Percentiles rank a stretch among this genome's conserved stretches.
phyloP scores from a whole-genome alignment of 2,888 invertebrate genomes.

The Carpatolechia fugitivella region DNA sequence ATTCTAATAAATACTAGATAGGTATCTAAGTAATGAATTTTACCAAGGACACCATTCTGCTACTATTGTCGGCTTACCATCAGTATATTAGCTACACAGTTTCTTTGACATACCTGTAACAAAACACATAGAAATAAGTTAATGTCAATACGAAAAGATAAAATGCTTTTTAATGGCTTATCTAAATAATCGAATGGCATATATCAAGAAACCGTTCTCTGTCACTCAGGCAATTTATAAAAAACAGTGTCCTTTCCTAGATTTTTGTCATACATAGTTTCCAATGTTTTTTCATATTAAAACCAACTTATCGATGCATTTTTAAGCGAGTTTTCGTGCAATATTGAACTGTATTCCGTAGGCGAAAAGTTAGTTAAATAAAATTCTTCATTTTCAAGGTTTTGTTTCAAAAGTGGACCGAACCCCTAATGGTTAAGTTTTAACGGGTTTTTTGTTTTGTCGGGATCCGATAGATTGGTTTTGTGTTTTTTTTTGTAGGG shows the following conservation, averaged over 20 bases:
- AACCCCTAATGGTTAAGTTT: constrained; percentile 31
- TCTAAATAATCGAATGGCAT: neutral
- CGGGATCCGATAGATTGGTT: constrained; percentile 20
- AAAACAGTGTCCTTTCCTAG: constrained; percentile 1
- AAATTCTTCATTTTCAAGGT: neutral
- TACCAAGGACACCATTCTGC: no score
- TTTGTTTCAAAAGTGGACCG: constrained; percentile 27
- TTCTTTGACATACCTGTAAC: neutral
- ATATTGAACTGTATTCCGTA: neutral
- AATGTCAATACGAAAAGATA: neutral
- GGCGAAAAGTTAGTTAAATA: neutral
- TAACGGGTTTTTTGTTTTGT: constrained; percentile 27
- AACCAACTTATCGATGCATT: neutral
- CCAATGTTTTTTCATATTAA: neutral
- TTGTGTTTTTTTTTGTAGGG: neutral
- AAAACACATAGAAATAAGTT: neutral
- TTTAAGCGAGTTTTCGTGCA: neutral
- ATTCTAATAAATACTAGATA: no score
- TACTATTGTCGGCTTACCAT: no score
- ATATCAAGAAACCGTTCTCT: neutral
- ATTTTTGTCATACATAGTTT: constrained; percentile 3
- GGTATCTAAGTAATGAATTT: no score
- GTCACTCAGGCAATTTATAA: neutral
- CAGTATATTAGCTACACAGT: no score
- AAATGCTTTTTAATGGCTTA: neutral